Conservation (phyloP, 2,888 invertebrate species). For the Plebejus melissa region DNA sequence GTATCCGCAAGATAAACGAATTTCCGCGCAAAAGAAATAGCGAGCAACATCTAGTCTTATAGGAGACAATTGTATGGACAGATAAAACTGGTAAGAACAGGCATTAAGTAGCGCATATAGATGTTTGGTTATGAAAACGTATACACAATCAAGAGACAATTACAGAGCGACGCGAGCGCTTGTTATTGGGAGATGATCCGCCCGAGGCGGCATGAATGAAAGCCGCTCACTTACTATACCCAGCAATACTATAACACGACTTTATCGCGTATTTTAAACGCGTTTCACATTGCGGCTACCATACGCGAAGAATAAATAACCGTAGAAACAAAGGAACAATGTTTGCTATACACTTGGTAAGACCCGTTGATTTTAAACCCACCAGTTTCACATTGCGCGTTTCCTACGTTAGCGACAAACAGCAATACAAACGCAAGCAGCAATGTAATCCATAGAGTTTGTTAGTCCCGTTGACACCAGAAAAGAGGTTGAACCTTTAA, state of each 20-base stretch:
- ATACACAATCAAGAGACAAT: conserved; percentile 59
- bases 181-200: conserved; percentile 76
- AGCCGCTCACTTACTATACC: conserved; percentile 69
- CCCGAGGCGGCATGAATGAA: conserved; percentile 77
- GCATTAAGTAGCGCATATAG: too few relatives aligned
- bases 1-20: too few relatives aligned
- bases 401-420: neutral
- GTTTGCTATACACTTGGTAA: conserved; percentile 39
- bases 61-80: too few relatives aligned
- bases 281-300: conserved; percentile 38
- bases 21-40: too few relatives aligned
- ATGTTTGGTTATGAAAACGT: conserved; percentile 39
- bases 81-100: too few relatives aligned
- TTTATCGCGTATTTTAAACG: conserved; percentile 24
- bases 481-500: conserved; percentile 59
- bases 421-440: conserved; percentile 27
- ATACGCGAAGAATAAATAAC: neutral
- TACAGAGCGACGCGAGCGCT: conserved; percentile 60
- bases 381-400: conserved; percentile 44
- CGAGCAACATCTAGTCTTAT: too few relatives aligned
- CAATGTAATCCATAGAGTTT: conserved; percentile 43
- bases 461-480: conserved; percentile 39
- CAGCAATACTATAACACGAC: conserved; percentile 49
- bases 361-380: conserved; percentile 30
- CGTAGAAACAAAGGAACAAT: conserved; percentile 38